phyloP scores from a whole-genome alignment of 2,888 invertebrate species.

The Trachelus stipa region DNA sequence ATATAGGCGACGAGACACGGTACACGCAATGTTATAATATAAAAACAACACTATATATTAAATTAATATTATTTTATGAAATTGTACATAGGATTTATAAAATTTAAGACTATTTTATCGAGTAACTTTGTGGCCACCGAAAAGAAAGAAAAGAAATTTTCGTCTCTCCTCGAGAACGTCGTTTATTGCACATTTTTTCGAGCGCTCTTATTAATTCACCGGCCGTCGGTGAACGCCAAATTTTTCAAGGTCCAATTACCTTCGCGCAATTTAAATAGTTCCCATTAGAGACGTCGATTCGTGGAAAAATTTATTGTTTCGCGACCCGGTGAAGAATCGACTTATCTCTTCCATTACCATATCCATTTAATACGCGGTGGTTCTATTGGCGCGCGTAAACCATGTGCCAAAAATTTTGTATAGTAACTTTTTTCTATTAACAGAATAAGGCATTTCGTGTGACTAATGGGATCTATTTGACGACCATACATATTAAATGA shows the following conservation, averaged over 20 bases:
- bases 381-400: not conserved
- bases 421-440: not conserved
- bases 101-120: constrained; percentile 54
- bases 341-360: not conserved
- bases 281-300: constrained; percentile 18
- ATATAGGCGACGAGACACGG: constrained; percentile 18
- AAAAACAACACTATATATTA: constrained; percentile 38
- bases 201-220: not conserved
- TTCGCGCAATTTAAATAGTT: constrained; percentile 28
- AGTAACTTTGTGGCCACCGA: constrained; percentile 49
- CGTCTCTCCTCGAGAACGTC: not conserved
- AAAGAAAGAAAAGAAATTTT: constrained; percentile 8
- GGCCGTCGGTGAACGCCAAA: constrained; percentile 31
- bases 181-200: constrained; percentile 14
- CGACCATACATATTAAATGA: not conserved
- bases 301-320: not conserved
- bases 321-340: not conserved
- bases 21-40: constrained; percentile 29
- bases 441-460: not conserved
- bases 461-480: not conserved
- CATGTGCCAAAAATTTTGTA: not conserved
- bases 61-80: constrained; percentile 61
- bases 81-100: constrained; percentile 58
- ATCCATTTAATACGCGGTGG: not conserved
- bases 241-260: constrained; percentile 42